Base-by-base conservation (phyloP, 1,140 invertebrate genomes). In the Drosophila parabipectinata region DNA sequence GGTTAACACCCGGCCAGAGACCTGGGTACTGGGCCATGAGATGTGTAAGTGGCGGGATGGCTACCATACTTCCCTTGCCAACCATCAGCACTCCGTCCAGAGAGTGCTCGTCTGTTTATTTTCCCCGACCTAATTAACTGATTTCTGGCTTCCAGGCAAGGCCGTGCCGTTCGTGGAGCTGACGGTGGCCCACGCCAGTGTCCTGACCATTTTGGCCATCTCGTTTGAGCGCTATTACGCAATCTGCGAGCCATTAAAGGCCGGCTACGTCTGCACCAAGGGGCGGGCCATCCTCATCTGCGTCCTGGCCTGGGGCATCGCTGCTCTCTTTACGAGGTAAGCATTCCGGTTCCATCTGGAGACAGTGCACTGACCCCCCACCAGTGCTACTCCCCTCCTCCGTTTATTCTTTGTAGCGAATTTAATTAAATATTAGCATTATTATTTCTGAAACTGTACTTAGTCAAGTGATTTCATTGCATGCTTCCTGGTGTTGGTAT, bases 221-320 rank as follows among this genome's bases (percentile, higher is more conserved):
- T 97, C 97, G 91, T 97, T 98, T 90, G 98, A 99, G 91, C 94
- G 98, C 5, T 99, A 98, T 92, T 98, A 98, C 92, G 98, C 97
- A 26, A 98, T 99, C 82, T 98, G 97, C 92, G 95, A 98, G 80
- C 98, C 98, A 0, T 92, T 99, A 44, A 95, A 96, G 79, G 97
- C 97, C 0, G 96, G 96, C 74, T 98, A 98, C 92, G 96, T 97
- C 12, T 98, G 97, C 90, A 98, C 97, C 2, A 97, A 97, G 92
- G 94, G 96, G 1, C 93, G 97, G 62, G 97, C 97, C 0, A 94
- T 96, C 3, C 93, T 97, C 47, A 96, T 98, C 52, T 98, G 97
- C 80, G 92, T 96, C 0, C 91, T 96, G 32, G 95, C 97, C 15
- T 98, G 98, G 98, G 93, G 96, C 78, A 93, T 97, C 37, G 96